Base-by-base conservation (phyloP, 2,113 vertebrate genomes). In the Mesocricetus auratus region DNA sequence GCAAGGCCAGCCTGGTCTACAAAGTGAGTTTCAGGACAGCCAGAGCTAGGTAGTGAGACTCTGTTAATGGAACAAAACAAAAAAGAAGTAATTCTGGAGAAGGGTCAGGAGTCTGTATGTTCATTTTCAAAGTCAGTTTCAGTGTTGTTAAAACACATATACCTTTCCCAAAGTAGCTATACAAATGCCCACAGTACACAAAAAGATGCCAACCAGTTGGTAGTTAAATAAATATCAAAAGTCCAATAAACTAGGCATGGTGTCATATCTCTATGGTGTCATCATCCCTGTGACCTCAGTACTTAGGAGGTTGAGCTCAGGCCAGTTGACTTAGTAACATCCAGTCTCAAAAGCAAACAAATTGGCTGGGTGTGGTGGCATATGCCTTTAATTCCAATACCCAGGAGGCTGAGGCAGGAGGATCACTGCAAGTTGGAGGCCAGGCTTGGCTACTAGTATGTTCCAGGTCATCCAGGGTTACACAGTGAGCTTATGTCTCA, bases 91-190 rank as follows among this genome's bases (percentile, higher is more conserved):
- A 50, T 74, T 94, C 89, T 89, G 45, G 73, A 36, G 12, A 86
- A 92, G 93, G 45, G 33, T 53, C 53, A 86, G 21, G 11, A 89
- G 29, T 5, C 21, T 17, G 21, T 50, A 69, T 22, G 45, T 22
- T 64, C 24, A 75, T 81, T 93, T 94, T 47, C 33, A 33, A 92
- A n/a, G 81, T 75, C 69, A 88, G 58, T 50, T 90, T 93, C 56
- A 71, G 22, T 50, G 42, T 36, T 53, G 33, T 73, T 60, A 93
- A 91, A 92, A 82, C 39, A 22, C 19, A 71, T 2, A 22, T 31
- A 68, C 36, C 7, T 36, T 47, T 82, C 42, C 86, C 36, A 42
- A 95, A 92, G 90, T 89, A 56, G 69, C 62, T 31, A 81, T 1
- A 39, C 36, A 68, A 81, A 82, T 33, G 47, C 47, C 79, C 73